Evolutionary conservation across 2,113 vertebrate genomes (phyloP).

Genomic region (Tor tambroides): DNA sequence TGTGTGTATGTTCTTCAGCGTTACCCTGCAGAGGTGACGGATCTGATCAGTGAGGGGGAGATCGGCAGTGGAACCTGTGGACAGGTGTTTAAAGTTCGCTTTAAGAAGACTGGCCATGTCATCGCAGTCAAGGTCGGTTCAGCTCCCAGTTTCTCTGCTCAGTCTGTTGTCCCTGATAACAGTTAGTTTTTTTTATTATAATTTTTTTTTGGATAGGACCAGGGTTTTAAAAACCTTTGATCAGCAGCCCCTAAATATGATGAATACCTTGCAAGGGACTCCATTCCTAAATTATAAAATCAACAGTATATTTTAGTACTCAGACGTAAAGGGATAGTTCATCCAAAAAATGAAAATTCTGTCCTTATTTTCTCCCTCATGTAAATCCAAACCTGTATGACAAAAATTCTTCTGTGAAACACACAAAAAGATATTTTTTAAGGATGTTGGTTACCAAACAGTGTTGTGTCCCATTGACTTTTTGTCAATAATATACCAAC

Average conservation of each 20-base stretch:
- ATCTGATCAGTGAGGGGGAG: conserved; percentile 90
- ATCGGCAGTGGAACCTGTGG: conserved; percentile 96
- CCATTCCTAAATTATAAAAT: background rate
- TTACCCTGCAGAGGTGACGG: conserved; percentile 90
- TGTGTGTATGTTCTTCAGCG: conserved; percentile 71
- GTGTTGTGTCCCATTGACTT: too few relatives aligned
- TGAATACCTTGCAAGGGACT: background rate
- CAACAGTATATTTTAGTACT: background rate
- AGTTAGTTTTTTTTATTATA: background rate
- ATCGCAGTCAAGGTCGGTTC: conserved; percentile 89
- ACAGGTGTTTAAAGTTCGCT: conserved; percentile 94
- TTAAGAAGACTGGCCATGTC: conserved; percentile 88
- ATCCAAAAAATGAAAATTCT: too few relatives aligned
- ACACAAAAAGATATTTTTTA: too few relatives aligned
- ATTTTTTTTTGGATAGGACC: background rate
- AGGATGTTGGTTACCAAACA: too few relatives aligned
- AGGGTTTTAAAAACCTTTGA: background rate
- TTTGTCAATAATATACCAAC: too few relatives aligned
- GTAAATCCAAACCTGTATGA: too few relatives aligned
- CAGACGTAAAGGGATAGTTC: too few relatives aligned
- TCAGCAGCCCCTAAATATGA: background rate
- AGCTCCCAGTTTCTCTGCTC: background rate
- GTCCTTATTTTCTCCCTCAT: too few relatives aligned
- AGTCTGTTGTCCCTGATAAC: background rate
- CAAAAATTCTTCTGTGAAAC: too few relatives aligned